A percentile compares a stretch with the other conserved stretches of the same genome.
phyloP scores from a whole-genome alignment of 2,113 vertebrate genomes.

The Tragelaphus scriptus region DNA sequence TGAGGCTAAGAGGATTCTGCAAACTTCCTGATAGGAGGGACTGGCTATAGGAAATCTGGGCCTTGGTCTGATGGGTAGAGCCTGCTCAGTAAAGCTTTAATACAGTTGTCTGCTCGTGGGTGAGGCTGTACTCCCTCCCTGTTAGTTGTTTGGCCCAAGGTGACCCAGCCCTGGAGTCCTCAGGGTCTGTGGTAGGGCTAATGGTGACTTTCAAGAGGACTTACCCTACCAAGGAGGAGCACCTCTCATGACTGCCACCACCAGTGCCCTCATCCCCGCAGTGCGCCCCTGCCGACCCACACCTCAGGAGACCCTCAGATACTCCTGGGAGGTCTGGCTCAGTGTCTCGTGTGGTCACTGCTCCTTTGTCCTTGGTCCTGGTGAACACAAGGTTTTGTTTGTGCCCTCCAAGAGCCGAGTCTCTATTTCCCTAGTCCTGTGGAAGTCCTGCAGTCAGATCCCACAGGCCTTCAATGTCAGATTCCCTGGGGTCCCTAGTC shows the following conservation, averaged over 20 bases:
- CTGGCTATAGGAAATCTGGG: neutral
- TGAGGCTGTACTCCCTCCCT: neutral
- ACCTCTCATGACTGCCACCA: accelerated
- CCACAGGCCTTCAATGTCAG: neutral
- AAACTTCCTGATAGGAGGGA: neutral
- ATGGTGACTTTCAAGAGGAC: neutral
- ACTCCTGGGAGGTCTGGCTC: neutral
- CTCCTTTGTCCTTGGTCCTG: neutral
- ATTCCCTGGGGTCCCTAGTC: neutral
- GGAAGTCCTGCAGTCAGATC: neutral
- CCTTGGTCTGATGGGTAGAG: neutral
- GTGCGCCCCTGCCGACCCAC: neutral
- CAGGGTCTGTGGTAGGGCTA: neutral
- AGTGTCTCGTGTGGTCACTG: neutral
- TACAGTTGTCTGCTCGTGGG: neutral
- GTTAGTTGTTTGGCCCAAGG: neutral
- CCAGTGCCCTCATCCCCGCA: neutral
- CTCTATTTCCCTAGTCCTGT: neutral
- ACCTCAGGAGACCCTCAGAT: neutral
- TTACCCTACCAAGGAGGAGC: neutral
- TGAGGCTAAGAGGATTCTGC: neutral
- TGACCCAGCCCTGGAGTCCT: neutral
- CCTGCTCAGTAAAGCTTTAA: neutral
- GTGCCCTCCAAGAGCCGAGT: neutral
- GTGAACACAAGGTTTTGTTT: neutral